A percentile compares a stretch with the other conserved stretches of the same genome.
Conservation (phyloP, 2,888 invertebrate species). For the Drosophila siamana region DNA sequence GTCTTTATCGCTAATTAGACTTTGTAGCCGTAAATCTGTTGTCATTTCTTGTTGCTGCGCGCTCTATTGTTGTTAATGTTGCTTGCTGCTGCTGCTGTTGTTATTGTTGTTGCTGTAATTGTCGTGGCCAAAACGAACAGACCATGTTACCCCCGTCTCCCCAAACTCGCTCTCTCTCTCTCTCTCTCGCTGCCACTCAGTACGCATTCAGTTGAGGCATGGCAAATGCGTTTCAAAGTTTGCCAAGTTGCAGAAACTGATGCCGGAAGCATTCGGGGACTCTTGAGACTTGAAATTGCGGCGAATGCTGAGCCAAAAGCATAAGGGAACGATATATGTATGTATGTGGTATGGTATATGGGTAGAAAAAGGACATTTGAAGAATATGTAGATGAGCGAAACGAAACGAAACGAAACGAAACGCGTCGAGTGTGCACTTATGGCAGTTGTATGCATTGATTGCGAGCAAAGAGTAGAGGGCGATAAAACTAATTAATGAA, state of each 20-base stretch:
- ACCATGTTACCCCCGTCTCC: conserved; percentile 22
- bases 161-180: no score
- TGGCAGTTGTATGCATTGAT: conserved; percentile 42
- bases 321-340: conserved; percentile 2
- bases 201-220: conserved; percentile 37
- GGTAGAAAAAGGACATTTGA: conserved; percentile 36
- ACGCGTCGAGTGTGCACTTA: conserved; percentile 29
- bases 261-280: conserved; percentile 69
- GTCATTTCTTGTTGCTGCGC: conserved; percentile 68
- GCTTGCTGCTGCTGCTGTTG: conserved; percentile 25
- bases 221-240: conserved; percentile 76
- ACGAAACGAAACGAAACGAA: conserved; percentile 4
- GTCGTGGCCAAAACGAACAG: conserved; percentile 63
- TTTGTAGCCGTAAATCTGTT: conserved; percentile 81
- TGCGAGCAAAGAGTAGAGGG: conserved; percentile 35
- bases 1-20: conserved; percentile 82
- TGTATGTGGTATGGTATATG: background rate
- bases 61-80: conserved; percentile 37
- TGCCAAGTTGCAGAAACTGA: conserved; percentile 74
- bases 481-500: conserved; percentile 60
- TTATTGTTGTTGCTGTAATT: conserved; percentile 47
- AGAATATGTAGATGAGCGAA: conserved; percentile 32
- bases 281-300: conserved; percentile 56
- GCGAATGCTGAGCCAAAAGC: conserved; percentile 17
- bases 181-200: background rate